These are phyloP conservation scores for Cepaea nemoralis DNA, from an alignment of 1,140 invertebrate genomes.

Conservation along the genomic window DNA sequence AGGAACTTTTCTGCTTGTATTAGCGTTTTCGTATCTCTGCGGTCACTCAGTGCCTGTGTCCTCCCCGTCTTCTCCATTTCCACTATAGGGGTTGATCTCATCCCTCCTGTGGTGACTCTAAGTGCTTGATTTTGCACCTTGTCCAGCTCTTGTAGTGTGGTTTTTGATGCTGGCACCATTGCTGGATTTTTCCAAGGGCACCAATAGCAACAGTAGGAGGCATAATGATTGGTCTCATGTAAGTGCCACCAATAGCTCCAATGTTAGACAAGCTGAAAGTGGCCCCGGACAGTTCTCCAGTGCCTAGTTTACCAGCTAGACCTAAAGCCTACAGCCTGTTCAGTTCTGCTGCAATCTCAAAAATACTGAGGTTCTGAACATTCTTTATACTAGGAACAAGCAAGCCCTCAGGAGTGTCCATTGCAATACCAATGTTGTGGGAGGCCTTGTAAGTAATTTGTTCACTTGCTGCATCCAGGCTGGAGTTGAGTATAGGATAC, in stretches of 20 bases:
- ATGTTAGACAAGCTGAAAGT: conserved; percentile 98
- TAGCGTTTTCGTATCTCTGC: too few relatives aligned
- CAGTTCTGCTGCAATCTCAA: conserved; percentile 89
- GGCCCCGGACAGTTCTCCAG: conserved; percentile 86
- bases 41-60: too few relatives aligned
- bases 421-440: conserved; percentile 97
- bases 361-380: conserved; percentile 82
- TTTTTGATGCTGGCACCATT: too few relatives aligned
- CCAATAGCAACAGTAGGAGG: conserved; percentile 95
- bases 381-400: conserved; percentile 99
- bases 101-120: too few relatives aligned
- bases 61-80: too few relatives aligned
- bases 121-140: too few relatives aligned
- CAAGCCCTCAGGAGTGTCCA: conserved; percentile 93
- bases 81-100: too few relatives aligned
- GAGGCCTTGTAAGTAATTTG: conserved; percentile 84
- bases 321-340: conserved; percentile 85
- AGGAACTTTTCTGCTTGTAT: too few relatives aligned
- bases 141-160: too few relatives aligned
- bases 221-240: conserved; percentile 92
- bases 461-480: conserved; percentile 84
- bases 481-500: conserved; percentile 92
- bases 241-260: conserved; percentile 95
- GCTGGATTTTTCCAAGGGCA: conserved; percentile 90
- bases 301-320: conserved; percentile 79